Conservation (phyloP, 2,113 vertebrate genomes). For the Dascyllus trimaculatus region DNA sequence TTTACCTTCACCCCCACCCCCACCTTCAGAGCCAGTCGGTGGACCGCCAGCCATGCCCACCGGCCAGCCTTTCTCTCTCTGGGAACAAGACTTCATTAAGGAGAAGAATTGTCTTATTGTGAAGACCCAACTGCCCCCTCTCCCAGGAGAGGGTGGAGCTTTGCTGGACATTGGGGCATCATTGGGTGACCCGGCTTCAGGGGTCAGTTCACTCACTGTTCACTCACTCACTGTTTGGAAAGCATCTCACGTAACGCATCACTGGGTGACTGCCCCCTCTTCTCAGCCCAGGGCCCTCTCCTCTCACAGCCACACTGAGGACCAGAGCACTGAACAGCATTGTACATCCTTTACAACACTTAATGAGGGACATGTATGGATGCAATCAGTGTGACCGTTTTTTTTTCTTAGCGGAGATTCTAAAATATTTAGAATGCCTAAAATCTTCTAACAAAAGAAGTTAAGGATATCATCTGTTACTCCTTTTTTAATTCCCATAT, state of each 20-base stretch:
- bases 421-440: no score
- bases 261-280: constrained; percentile 63
- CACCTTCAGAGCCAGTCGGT: constrained; percentile 52
- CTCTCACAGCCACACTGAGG: constrained; percentile 37
- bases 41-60: constrained; percentile 48
- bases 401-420: no score
- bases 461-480: no score
- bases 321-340: constrained; percentile 7
- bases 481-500: neutral
- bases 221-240: constrained; percentile 79
- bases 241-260: constrained; percentile 78
- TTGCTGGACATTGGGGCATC: constrained; percentile 76
- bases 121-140: constrained; percentile 64
- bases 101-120: constrained; percentile 82
- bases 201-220: constrained; percentile 82
- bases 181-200: constrained; percentile 78
- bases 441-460: no score
- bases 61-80: constrained; percentile 67
- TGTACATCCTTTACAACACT: constrained; percentile 5
- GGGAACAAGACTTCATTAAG: constrained; percentile 80
- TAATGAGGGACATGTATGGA: neutral
- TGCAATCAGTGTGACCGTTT: no score
- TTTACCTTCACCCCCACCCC: constrained; percentile 62
- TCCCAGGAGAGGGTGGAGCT: constrained; percentile 66
- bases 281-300: constrained; percentile 33